Percentiles rank a stretch among this genome's conserved stretches.
Conservation (phyloP, 2,113 vertebrate genomes). For the Callipepla californica region DNA sequence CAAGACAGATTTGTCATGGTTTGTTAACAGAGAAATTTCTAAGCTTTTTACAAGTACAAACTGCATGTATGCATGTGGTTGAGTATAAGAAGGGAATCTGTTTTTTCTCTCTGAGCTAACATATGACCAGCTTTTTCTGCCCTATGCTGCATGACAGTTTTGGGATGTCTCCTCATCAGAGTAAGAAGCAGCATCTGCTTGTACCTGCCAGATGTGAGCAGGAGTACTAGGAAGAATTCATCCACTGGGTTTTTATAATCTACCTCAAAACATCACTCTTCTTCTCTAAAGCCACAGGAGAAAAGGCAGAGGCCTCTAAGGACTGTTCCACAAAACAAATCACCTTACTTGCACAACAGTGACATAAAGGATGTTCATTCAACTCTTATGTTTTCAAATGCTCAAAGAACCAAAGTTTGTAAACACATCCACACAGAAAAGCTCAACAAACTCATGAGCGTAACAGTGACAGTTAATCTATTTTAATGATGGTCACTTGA, state of each 20-base stretch:
- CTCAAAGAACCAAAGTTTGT: not conserved
- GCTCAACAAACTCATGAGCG: not conserved
- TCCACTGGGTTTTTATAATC: not conserved
- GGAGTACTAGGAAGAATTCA: not conserved
- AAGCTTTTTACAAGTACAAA: not conserved
- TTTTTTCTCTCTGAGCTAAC: not conserved
- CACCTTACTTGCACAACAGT: not conserved
- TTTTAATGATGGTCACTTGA: not conserved
- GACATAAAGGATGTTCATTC: not conserved
- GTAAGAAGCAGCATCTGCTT: not conserved
- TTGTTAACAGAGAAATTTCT: not conserved
- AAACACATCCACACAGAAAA: not conserved
- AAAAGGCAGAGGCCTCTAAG: not conserved
- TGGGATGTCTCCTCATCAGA: not conserved
- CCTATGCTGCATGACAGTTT: not conserved
- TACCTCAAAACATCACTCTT: not conserved
- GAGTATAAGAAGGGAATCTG: not conserved
- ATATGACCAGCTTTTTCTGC: not conserved
- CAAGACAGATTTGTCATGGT: slow-evolving; percentile 1
- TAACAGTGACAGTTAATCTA: not conserved
- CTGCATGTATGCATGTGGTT: not conserved
- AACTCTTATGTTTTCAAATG: not conserved
- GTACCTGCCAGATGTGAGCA: not conserved
- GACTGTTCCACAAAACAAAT: not conserved
- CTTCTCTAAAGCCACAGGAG: not conserved